Evolutionary conservation across 1,140 invertebrate species (phyloP).

Genomic region (Pseudomyrmex pallidus): DNA sequence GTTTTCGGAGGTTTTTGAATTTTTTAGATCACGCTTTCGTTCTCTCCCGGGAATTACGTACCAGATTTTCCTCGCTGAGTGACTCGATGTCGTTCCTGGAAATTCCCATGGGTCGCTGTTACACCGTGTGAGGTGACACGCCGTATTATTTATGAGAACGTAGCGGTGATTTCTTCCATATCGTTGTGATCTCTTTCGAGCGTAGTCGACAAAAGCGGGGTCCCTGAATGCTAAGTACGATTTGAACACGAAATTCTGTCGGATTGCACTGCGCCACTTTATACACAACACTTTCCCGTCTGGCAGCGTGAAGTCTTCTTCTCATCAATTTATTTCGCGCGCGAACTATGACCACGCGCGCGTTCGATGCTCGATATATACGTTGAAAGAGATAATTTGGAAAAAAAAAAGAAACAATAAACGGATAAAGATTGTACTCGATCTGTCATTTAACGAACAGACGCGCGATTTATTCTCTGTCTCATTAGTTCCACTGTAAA

Average conservation of each 20-base stretch:
- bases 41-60: constrained; percentile 21
- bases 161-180: background rate
- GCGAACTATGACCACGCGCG: background rate
- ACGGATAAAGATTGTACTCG: background rate
- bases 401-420: background rate
- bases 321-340: constrained; percentile 1
- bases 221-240: background rate
- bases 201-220: background rate
- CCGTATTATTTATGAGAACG: constrained; percentile 10
- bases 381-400: constrained; percentile 27
- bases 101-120: constrained; percentile 1
- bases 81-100: background rate
- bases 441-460: background rate
- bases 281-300: background rate
- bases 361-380: background rate
- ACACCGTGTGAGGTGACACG: background rate
- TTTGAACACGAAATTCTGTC: background rate
- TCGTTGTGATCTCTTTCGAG: background rate
- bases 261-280: constrained; percentile 20
- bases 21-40: background rate
- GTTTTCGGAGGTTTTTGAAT: background rate
- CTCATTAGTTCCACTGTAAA: background rate
- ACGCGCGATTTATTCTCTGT: background rate
- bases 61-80: constrained; percentile 37
- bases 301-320: constrained; percentile 3